Evolutionary conservation across 2,113 vertebrate genomes (phyloP).

Genomic region (Oostethus manadensis): DNA sequence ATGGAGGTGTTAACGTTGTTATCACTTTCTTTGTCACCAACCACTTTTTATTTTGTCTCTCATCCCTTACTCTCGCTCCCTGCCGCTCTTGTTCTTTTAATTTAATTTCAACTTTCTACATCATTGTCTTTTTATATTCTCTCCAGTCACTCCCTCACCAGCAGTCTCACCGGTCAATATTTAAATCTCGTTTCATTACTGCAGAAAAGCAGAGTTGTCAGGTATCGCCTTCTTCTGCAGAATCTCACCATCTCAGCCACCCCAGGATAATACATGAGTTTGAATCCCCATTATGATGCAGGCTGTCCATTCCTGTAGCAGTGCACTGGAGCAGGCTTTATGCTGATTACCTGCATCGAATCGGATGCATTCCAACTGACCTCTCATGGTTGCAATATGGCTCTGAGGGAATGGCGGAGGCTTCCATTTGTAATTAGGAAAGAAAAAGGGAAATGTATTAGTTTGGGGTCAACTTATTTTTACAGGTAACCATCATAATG

Average conservation of each 20-base stretch:
- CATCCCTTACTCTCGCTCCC: background rate
- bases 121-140: constrained; percentile 31
- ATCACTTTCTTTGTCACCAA: background rate
- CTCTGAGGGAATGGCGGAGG: constrained; percentile 37
- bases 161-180: constrained; percentile 25
- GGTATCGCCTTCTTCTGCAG: background rate
- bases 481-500: too few relatives aligned
- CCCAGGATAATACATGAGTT: background rate
- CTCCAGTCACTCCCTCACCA: constrained; percentile 8
- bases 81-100: constrained; percentile 6
- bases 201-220: constrained; percentile 4
- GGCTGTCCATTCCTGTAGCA: constrained; percentile 25
- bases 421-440: constrained; percentile 58
- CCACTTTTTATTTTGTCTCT: background rate
- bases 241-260: background rate
- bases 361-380: constrained; percentile 56
- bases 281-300: constrained; percentile 19
- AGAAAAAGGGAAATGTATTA: constrained; percentile 58
- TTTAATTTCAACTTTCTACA: constrained; percentile 4
- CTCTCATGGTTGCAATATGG: constrained; percentile 41
- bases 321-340: constrained; percentile 53
- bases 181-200: constrained; percentile 29
- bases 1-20: constrained; percentile 2
- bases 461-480: too few relatives aligned
- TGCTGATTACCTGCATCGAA: constrained; percentile 63